These are phyloP conservation scores for Buphagus erythrorhynchus DNA, from an alignment of 2,797 vertebrate species.

Conservation along the genomic window DNA sequence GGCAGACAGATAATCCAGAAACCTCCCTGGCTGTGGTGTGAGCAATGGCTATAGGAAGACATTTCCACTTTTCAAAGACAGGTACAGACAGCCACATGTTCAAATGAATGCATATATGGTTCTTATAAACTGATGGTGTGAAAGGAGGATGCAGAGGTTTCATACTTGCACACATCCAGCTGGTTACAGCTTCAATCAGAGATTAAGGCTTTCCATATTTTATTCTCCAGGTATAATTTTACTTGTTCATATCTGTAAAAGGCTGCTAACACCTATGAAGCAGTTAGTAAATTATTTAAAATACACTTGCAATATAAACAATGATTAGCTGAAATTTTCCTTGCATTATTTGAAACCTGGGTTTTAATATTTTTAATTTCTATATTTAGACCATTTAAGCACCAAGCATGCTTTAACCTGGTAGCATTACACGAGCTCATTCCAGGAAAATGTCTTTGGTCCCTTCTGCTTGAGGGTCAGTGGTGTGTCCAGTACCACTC, in stretches of 20 bases:
- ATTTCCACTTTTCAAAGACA: neutral
- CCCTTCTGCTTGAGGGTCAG: neutral
- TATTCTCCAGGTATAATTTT: neutral
- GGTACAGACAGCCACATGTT: neutral
- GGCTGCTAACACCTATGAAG: neutral
- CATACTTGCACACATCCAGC: neutral
- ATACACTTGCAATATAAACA: neutral
- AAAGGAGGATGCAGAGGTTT: neutral
- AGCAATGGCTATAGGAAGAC: neutral
- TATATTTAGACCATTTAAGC: neutral
- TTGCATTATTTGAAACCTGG: neutral
- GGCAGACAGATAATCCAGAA: neutral
- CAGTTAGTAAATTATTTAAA: neutral
- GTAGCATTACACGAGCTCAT: rapidly evolving
- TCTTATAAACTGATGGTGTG: neutral
- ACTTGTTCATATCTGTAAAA: neutral
- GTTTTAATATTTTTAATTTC: neutral
- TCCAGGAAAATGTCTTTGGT: neutral
- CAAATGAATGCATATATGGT: neutral
- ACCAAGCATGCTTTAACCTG: neutral
- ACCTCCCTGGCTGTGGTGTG: neutral
- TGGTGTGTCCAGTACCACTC: rapidly evolving
- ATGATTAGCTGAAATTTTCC: neutral
- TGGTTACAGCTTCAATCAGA: neutral
- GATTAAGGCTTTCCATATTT: neutral